A percentile compares a stretch with the other conserved stretches of the same genome.
Evolutionary conservation across 2,888 invertebrate species (phyloP).

Genomic region (Lasioglossum oenotherae): DNA sequence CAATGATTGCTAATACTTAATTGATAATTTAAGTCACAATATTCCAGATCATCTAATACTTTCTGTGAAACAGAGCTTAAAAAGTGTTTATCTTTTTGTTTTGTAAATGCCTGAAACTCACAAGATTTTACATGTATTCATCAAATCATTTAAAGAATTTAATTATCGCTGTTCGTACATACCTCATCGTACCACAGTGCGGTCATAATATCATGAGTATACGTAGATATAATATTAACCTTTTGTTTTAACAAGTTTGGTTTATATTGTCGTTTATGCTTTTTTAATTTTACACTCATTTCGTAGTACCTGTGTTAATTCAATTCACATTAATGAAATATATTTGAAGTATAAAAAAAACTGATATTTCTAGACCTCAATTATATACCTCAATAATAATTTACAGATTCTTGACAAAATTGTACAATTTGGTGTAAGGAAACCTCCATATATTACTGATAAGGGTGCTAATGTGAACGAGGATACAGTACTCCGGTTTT

Average conservation of each 20-base stretch:
- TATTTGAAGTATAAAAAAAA: constrained; percentile 14
- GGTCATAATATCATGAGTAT: constrained; percentile 72
- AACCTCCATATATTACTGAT: constrained; percentile 78
- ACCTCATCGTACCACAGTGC: constrained; percentile 75
- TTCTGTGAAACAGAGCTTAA: constrained; percentile 66
- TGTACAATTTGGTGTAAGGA: constrained; percentile 72
- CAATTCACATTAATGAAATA: constrained; percentile 17
- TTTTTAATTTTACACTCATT: constrained; percentile 56
- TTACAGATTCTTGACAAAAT: constrained; percentile 78
- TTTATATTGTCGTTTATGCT: constrained; percentile 34
- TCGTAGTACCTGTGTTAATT: constrained; percentile 69
- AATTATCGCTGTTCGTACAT: constrained; percentile 20
- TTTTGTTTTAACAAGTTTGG: constrained; percentile 47
- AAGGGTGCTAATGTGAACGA: constrained; percentile 78
- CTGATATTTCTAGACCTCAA: background rate
- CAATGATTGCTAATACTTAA: constrained; percentile 76
- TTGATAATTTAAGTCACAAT: constrained; percentile 64
- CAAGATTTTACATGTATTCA: background rate
- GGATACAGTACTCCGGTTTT: constrained; percentile 63
- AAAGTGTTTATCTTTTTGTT: constrained; percentile 66
- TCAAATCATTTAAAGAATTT: background rate
- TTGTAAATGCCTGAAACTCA: constrained; percentile 66
- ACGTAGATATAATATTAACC: constrained; percentile 61
- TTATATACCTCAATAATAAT: constrained; percentile 73
- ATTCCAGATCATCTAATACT: constrained; percentile 60